These are phyloP conservation scores for Silurus meridionalis DNA, from an alignment of 2,113 vertebrate genomes.

Conservation along the genomic window DNA sequence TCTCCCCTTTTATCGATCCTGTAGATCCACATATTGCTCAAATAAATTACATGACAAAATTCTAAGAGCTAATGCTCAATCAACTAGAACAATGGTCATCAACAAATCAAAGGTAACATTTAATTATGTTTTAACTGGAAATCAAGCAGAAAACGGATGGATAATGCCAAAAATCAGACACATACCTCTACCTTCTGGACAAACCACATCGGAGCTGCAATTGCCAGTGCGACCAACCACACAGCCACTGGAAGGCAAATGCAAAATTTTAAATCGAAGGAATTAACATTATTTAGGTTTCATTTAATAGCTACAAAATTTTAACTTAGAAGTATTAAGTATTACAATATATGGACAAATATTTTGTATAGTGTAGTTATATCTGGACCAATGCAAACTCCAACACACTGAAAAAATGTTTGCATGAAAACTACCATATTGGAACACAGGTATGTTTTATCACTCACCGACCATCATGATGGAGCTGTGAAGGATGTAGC, in stretches of 20 bases:
- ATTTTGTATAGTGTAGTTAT: background rate
- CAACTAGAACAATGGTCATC: background rate
- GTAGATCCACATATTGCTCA: background rate
- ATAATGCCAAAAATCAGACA: background rate
- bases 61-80: background rate
- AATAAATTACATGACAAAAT: background rate
- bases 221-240: constrained; percentile 48
- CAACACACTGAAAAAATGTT: background rate
- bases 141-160: background rate
- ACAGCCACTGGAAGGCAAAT: constrained; percentile 38
- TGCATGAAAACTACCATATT: background rate
- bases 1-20: background rate
- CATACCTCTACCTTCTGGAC: constrained; percentile 59
- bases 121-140: background rate
- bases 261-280: background rate
- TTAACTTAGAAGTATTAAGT: no score
- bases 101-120: background rate
- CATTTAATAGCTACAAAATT: background rate
- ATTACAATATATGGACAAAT: no score
- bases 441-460: background rate
- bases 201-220: constrained; percentile 57
- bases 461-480: constrained; percentile 55
- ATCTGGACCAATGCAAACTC: background rate
- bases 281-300: background rate
- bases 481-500: constrained; percentile 46